A percentile compares a stretch with the other conserved stretches of the same genome.
Conservation (phyloP, 2,113 vertebrate species). For the Nansenia antarctica region DNA sequence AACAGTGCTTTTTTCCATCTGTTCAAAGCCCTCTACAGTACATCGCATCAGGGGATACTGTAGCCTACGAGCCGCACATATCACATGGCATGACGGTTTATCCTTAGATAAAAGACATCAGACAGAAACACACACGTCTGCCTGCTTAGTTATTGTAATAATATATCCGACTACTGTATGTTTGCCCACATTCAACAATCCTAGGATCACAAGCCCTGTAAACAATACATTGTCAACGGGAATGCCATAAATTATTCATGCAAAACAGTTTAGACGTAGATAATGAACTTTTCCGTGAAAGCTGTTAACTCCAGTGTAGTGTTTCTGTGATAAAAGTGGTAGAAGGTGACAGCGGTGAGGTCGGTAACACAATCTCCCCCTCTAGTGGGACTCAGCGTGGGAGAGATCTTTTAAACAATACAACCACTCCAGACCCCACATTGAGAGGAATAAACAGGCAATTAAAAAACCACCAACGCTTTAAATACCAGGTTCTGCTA, state of each 20-base stretch:
- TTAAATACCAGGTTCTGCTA: constrained; percentile 18
- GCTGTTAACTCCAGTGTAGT: neutral
- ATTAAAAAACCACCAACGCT: constrained; percentile 29
- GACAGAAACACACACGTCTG: neutral
- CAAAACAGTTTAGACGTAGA: neutral
- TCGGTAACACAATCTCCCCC: neutral
- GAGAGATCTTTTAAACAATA: neutral
- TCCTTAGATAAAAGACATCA: neutral
- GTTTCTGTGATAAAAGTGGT: neutral
- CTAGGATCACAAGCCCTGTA: too few relatives aligned
- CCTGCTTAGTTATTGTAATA: neutral
- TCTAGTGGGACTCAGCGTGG: neutral
- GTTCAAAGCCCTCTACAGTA: neutral
- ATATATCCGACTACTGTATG: too few relatives aligned
- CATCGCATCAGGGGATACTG: neutral
- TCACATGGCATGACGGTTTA: neutral
- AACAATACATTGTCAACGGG: neutral
- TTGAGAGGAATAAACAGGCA: constrained; percentile 25
- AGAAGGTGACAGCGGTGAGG: neutral
- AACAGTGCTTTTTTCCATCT: too few relatives aligned
- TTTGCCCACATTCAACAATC: neutral
- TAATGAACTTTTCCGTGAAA: neutral
- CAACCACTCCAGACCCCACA: constrained; percentile 18
- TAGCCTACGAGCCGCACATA: neutral
- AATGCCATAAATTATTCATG: neutral